phyloP scores from a whole-genome alignment of 2,113 vertebrate genomes.

The Morone saxatilis region DNA sequence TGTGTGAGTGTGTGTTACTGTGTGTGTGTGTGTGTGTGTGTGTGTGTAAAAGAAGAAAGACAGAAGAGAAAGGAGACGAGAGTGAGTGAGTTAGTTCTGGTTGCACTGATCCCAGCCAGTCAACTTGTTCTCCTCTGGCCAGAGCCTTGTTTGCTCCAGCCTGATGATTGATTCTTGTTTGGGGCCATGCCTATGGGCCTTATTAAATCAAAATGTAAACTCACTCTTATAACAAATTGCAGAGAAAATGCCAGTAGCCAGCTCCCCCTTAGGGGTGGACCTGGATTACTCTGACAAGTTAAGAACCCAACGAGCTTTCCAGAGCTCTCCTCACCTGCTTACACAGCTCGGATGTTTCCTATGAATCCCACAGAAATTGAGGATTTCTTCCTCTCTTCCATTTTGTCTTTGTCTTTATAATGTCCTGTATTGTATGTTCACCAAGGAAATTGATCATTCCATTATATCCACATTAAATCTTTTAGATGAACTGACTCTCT shows the following conservation, averaged over 20 bases:
- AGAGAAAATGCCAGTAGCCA: slow-evolving; percentile 79
- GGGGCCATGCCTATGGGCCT: slow-evolving; percentile 80
- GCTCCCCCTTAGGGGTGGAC: slow-evolving; percentile 56
- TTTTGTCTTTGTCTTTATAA: neutral
- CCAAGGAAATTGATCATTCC: neutral
- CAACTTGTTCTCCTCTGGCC: slow-evolving; percentile 59
- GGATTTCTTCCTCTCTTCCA: slow-evolving; percentile 5
- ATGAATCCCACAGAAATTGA: slow-evolving; percentile 37
- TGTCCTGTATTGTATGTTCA: neutral
- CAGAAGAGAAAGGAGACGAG: neutral
- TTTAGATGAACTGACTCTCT: slow-evolving; percentile 8
- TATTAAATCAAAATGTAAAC: slow-evolving; percentile 85
- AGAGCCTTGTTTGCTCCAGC: slow-evolving; percentile 63
- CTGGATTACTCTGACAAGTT: slow-evolving; percentile 78
- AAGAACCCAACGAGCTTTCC: slow-evolving; percentile 70
- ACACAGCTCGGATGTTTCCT: slow-evolving; percentile 36
- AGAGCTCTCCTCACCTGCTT: slow-evolving; percentile 47
- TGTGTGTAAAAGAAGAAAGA: slow-evolving; percentile 16
- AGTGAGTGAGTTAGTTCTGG: slow-evolving; percentile 29
- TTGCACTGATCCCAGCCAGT: slow-evolving; percentile 51
- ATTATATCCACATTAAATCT: neutral
- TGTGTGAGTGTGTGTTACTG: too few species aligned
- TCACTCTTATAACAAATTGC: slow-evolving; percentile 79
- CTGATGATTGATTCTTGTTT: slow-evolving; percentile 82
- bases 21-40: too few species aligned